A percentile compares a stretch with the other conserved stretches of the same genome.
Conservation (phyloP, 2,797 vertebrate species). For the Cossypha polioptera region DNA sequence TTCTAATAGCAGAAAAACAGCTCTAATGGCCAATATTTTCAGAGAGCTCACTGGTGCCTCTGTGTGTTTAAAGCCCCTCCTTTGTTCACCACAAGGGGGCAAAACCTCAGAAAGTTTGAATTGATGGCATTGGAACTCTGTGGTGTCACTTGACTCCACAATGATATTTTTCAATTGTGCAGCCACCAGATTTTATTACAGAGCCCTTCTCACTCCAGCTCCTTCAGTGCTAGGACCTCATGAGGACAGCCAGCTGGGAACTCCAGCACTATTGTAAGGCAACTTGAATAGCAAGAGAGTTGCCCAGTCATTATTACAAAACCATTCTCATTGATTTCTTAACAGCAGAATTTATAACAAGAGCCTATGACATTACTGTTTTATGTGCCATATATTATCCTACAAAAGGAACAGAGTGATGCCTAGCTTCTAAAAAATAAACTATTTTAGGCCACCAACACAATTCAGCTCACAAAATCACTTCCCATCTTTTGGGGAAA, state of each 20-base stretch:
- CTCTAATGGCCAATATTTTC: neutral
- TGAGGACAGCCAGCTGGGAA: neutral
- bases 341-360: neutral
- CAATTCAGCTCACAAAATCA: neutral
- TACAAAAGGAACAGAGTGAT: neutral
- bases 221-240: neutral
- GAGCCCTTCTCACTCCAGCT: neutral
- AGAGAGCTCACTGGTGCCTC: neutral
- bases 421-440: neutral
- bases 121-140: neutral
- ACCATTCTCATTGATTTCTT: neutral
- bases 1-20: neutral
- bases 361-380: neutral
- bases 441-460: neutral
- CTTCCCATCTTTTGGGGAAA: neutral
- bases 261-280: neutral
- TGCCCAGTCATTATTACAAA: neutral
- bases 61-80: neutral
- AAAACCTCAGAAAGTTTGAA: neutral
- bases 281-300: neutral
- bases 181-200: neutral
- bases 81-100: neutral
- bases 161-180: neutral
- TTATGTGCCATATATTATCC: neutral
- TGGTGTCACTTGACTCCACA: neutral